Base-by-base conservation (phyloP, 2,888 invertebrate species). In the Chymomyza amoena region DNA sequence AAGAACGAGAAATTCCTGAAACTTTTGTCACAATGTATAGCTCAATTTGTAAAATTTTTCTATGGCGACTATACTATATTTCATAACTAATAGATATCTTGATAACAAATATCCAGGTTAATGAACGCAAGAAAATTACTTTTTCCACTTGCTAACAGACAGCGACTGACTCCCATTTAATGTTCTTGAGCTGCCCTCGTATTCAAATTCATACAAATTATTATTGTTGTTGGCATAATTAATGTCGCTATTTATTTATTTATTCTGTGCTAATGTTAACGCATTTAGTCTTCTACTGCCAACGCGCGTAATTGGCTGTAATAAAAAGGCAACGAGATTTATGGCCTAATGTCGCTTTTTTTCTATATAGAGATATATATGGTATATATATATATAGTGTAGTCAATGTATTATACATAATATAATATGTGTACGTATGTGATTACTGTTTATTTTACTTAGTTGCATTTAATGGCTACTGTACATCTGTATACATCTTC, bases 251-350 rank as follows among this genome's bases (percentile, higher is more conserved):
- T 69, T 74, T 75, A 80, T 80, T 80, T 80, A 77, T 80, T 80
- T 81, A 70, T 72, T 72, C 39, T 45, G 54, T 45, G 67, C 61
- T 67, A 67, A 67, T 67, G 67, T 56, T 54, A 45, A 56, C 32
- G 60, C 68, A 68, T 62, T 63, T 68, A 62, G 32, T 32, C 57
- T 15, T 15, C 59, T 57, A 51, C 63, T 59, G 10, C 45, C 68
- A 66, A 45, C 39, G 54, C 66, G 50, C 75, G 66, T 75, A 80
- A 80, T 80, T 80, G 78, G 78, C 64, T 77, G 54, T 80, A 80
- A 80, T 80, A 77, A 80, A 80, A 73, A 78, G 77, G 77, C 65
- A 70, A 70, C 80, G 71, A 73, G 78, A 80, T 80, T 80, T 80
- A 80, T 80, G 72, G 62, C 69, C 68, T 3, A n/a, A 57, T 36